A percentile compares a stretch with the other conserved stretches of the same genome.
These are phyloP conservation scores for Psilopogon haemacephalus DNA, from an alignment of 2,113 vertebrate species.

Conservation along the genomic window DNA sequence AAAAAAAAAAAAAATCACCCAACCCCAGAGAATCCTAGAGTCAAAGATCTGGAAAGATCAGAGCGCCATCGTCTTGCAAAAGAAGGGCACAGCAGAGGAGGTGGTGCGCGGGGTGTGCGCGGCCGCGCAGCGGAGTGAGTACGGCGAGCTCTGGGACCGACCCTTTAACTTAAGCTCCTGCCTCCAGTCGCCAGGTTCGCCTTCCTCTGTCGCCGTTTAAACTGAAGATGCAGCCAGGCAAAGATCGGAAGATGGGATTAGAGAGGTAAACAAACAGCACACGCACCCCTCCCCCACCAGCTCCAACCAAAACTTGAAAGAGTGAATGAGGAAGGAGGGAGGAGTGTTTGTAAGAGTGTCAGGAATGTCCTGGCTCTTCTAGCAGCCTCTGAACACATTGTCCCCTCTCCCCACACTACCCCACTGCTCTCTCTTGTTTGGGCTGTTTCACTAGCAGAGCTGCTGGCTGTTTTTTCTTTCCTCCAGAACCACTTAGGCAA, in stretches of 20 bases:
- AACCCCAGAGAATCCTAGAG: background rate
- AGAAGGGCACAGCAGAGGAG: background rate
- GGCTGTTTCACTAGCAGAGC: background rate
- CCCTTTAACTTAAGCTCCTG: background rate
- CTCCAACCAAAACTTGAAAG: background rate
- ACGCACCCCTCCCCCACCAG: background rate
- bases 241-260: background rate
- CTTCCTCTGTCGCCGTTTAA: background rate
- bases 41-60: background rate
- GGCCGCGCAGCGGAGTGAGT: background rate
- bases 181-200: accelerated
- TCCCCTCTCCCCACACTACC: background rate
- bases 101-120: background rate
- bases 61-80: slow-evolving; percentile 62
- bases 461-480: background rate
- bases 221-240: background rate
- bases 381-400: background rate
- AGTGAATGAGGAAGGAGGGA: background rate
- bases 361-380: background rate
- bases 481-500: background rate
- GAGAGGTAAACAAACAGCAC: background rate
- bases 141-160: background rate
- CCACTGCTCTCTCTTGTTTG: background rate
- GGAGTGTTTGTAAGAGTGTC: background rate
- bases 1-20: background rate